Base-by-base conservation (phyloP, 92 coral and sea anemone species). In the Parazoanthus atlanticus region DNA sequence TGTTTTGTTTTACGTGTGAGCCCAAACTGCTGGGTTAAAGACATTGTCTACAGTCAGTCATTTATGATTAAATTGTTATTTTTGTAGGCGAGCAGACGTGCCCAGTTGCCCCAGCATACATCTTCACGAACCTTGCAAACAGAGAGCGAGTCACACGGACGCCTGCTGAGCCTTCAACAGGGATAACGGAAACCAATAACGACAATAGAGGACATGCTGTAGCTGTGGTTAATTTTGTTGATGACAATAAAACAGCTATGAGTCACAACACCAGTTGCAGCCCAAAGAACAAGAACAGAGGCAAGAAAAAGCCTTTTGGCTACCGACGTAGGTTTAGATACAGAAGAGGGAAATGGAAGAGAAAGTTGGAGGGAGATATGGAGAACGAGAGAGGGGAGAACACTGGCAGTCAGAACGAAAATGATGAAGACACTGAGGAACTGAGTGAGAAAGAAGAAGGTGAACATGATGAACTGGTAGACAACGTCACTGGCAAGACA, bases 71-170 rank as follows among this genome's bases (percentile, higher is more conserved):
- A 40, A 41, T 54, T 41, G 30, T 74, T 25, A 38, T 58, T n/a
- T 3, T 75, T 43, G 8, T 76, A 94, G 96, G 98, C 64, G 98
- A 95, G 74, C 91, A 86, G 69, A 74, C 93, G 25, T 90, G 94
- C 81, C 89, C 96, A n/a, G 94, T 88, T 74, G 94, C 95, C 7
- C 98, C 96, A 70, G 95, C 98, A 29, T 95, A 92, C 76, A 92
- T 95, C 69, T 95, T 92, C 83, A 92, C 93, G 66, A 90, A 78
- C 83, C 78, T 84, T 84, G 78, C 34, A 70, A 84, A 70, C 87
- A 54, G 87, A 46, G 74, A 46, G 28, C 90, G 77, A 32, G 58
- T 66, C 72, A 82, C 65, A 43, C 74, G 49, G 78, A 79, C 78
- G 40, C 84, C 86, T 80, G 79, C 86, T 0, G 86, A 82, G 56